Evolutionary conservation across 23 tunicate genomes (phyloP).

Genomic region (Trididemnum miniatum): DNA sequence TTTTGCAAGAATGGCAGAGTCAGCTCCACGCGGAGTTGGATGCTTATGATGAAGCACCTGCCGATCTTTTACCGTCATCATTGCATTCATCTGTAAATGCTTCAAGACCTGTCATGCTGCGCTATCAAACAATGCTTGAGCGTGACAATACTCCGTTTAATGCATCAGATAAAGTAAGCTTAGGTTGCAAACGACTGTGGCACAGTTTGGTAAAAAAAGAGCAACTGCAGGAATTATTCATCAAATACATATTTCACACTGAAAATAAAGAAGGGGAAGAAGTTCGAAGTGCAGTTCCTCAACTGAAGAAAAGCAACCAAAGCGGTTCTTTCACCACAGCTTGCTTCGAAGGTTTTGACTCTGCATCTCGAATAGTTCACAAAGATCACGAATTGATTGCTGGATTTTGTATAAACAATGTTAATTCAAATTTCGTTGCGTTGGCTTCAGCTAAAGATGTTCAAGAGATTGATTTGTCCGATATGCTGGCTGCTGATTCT

Average conservation of each 20-base stretch:
- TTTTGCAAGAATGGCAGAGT: constrained; percentile 59
- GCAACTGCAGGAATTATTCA: constrained; percentile 61
- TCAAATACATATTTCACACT: constrained; percentile 62
- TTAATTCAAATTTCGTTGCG: constrained; percentile 79
- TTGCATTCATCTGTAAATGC: not conserved
- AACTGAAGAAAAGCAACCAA: no score
- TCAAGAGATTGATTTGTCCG: constrained; percentile 66
- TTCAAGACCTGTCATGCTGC: constrained; percentile 64
- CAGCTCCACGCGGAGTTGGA: constrained; percentile 39
- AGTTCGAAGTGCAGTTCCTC: not conserved
- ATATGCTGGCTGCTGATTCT: constrained; percentile 56
- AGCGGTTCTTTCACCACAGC: not conserved
- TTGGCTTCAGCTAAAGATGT: constrained; percentile 74
- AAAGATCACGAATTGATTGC: constrained; percentile 73
- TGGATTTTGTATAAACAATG: constrained; percentile 86
- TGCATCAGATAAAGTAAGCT: not conserved
- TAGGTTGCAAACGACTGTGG: constrained; percentile 67
- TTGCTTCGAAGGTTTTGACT: not conserved
- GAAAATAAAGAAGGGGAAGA: not conserved
- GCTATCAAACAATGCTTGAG: constrained; percentile 73
- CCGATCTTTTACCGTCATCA: constrained; percentile 8
- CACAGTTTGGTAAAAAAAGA: constrained; percentile 73
- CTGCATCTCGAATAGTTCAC: constrained; percentile 61
- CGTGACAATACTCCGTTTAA: constrained; percentile 77
- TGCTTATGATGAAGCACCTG: constrained; percentile 34